Percentiles rank a stretch among this genome's conserved stretches.
phyloP scores from a whole-genome alignment of 1,140 invertebrate genomes.

The Maconellicoccus hirsutus region DNA sequence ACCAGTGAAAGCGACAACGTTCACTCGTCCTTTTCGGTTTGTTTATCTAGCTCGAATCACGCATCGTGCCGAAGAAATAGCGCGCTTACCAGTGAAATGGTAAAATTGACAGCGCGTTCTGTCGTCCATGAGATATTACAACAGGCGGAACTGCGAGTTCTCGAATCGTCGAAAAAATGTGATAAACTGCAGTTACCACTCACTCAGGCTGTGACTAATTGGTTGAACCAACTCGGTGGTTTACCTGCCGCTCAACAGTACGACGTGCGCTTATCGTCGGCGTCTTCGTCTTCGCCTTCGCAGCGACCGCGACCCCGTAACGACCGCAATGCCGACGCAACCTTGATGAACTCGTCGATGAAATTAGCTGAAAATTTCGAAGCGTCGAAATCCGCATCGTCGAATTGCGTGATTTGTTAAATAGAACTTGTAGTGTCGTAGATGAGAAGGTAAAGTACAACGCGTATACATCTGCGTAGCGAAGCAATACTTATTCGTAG shows the following conservation, averaged over 20 bases:
- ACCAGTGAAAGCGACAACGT: no score
- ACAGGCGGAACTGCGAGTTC: not conserved
- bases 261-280: slow-evolving; percentile 16
- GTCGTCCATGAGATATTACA: not conserved
- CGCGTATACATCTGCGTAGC: no score
- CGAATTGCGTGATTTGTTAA: slow-evolving; percentile 1
- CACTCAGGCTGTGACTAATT: slow-evolving; percentile 33
- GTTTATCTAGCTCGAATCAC: not conserved
- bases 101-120: not conserved
- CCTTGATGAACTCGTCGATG: not conserved
- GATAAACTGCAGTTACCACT: slow-evolving; percentile 27
- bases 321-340: not conserved
- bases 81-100: not conserved
- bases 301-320: not conserved
- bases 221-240: slow-evolving; percentile 31
- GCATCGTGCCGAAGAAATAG: not conserved
- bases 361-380: not conserved
- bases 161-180: not conserved
- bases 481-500: no score
- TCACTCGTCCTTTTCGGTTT: no score
- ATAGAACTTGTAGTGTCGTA: no score
- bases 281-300: not conserved
- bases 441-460: no score
- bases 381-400: not conserved
- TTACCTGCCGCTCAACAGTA: slow-evolving; percentile 24